Evolutionary conservation across 2,888 invertebrate species (phyloP).

Genomic region (Torymus texanus): DNA sequence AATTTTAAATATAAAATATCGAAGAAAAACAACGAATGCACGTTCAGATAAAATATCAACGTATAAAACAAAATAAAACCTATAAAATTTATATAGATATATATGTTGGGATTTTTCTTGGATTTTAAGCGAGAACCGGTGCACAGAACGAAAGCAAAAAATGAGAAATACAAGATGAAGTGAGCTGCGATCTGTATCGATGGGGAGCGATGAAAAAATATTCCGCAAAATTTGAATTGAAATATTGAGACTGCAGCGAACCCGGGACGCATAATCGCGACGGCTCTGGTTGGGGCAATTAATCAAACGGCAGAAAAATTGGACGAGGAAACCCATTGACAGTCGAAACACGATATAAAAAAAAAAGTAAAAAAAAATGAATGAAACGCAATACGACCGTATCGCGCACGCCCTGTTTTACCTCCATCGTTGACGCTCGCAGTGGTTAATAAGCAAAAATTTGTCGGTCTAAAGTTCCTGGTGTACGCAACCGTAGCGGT

Average conservation of each 20-base stretch:
- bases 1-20: too few species aligned
- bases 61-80: too few species aligned
- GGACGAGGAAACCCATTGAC: conserved; percentile 69
- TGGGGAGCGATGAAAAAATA: background rate
- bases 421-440: background rate
- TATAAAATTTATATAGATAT: too few species aligned
- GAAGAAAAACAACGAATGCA: too few species aligned
- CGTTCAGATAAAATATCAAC: too few species aligned
- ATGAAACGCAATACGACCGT: conserved; percentile 66
- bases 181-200: too few species aligned
- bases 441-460: conserved; percentile 67
- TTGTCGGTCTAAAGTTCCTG: conserved; percentile 57
- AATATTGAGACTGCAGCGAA: conserved; percentile 54
- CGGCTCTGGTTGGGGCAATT: conserved; percentile 58
- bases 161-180: conserved; percentile 32
- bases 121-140: too few species aligned
- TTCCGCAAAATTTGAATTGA: conserved; percentile 46
- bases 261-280: conserved; percentile 29
- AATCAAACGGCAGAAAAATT: conserved; percentile 70
- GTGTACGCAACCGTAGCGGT: too few species aligned
- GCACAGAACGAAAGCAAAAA: background rate
- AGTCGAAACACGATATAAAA: conserved; percentile 63
- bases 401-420: conserved; percentile 44
- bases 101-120: too few species aligned
- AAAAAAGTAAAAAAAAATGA: conserved; percentile 61